These are phyloP conservation scores for Cheilosia variabilis DNA, from an alignment of 2,888 invertebrate species.

Conservation along the genomic window DNA sequence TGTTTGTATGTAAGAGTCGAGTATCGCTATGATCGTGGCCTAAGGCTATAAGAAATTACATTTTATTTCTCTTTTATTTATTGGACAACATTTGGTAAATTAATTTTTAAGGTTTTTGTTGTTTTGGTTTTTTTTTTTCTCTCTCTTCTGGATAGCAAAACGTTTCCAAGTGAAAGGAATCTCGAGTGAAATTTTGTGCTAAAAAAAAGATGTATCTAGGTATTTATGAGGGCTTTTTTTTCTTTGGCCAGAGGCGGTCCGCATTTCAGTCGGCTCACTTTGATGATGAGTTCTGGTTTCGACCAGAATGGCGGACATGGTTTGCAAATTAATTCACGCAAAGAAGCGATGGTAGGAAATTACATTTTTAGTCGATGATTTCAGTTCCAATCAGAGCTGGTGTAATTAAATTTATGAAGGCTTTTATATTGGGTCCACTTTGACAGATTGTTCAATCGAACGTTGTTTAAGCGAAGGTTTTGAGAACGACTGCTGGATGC, in stretches of 20 bases:
- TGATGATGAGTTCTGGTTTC: background rate
- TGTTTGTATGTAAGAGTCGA: constrained; percentile 31
- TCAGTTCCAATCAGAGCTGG: no score
- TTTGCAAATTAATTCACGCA: background rate
- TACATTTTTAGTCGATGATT: no score
- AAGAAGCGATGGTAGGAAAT: background rate
- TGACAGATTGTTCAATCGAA: no score
- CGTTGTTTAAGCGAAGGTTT: no score
- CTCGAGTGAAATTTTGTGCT: constrained; percentile 34
- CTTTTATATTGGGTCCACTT: no score
- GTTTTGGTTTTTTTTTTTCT: constrained; percentile 1
- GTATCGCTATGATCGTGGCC: constrained; percentile 37
- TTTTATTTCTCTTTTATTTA: constrained; percentile 33
- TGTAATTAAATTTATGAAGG: no score
- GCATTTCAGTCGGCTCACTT: background rate
- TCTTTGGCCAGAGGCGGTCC: background rate
- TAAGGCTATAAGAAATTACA: constrained; percentile 37
- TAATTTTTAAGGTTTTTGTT: constrained; percentile 5
- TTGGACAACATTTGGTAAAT: constrained; percentile 34
- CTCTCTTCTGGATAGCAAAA: constrained; percentile 8
- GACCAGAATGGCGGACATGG: background rate
- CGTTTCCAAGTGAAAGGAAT: constrained; percentile 29
- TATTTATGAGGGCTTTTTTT: background rate
- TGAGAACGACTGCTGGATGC: no score
- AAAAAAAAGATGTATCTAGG: background rate